These are phyloP conservation scores for Baryphthengus martii DNA, from an alignment of 2,113 vertebrate species.

Conservation along the genomic window DNA sequence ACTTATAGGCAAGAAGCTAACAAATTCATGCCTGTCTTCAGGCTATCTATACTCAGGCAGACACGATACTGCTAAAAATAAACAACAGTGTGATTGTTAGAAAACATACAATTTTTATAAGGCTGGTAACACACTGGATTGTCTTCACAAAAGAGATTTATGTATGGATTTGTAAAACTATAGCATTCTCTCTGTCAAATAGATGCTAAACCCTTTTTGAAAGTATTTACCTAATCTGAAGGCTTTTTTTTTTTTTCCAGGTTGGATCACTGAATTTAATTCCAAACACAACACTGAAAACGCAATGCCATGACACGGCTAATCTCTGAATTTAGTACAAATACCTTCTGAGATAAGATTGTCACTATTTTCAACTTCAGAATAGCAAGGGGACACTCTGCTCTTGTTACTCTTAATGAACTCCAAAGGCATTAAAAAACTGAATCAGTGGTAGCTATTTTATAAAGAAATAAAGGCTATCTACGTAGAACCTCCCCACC, in stretches of 20 bases:
- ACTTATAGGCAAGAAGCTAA: not conserved
- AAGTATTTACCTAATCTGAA: not conserved
- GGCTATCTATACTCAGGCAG: not conserved
- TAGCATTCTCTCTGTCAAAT: not conserved
- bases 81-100: fast-evolving
- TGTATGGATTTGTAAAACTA: not conserved
- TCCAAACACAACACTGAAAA: not conserved
- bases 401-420: not conserved
- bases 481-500: not conserved
- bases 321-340: not conserved
- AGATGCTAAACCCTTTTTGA: not conserved
- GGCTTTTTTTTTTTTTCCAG: not conserved
- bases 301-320: not conserved
- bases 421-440: not conserved
- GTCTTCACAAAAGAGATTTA: not conserved
- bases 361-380: not conserved
- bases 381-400: not conserved
- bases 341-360: not conserved
- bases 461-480: not conserved
- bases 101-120: not conserved
- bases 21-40: not conserved
- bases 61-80: not conserved
- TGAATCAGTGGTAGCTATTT: not conserved
- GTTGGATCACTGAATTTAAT: not conserved
- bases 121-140: not conserved